These are phyloP conservation scores for Battus philenor DNA, from an alignment of 1,140 invertebrate genomes.

Conservation along the genomic window DNA sequence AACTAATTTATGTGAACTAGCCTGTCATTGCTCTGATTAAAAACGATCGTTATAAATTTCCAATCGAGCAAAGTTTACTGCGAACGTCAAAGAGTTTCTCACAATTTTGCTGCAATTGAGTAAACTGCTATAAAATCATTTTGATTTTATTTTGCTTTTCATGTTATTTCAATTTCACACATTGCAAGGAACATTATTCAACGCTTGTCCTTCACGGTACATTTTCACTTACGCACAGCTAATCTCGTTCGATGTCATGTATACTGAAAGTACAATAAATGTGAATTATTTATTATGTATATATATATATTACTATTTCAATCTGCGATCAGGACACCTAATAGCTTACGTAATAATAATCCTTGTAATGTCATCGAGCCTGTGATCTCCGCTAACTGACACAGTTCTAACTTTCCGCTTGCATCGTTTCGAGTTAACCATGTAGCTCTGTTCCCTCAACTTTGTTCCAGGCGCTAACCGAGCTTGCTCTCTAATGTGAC, in stretches of 20 bases:
- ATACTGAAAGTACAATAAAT: slow-evolving; percentile 1
- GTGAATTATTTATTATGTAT: not conserved
- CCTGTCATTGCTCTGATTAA: not conserved
- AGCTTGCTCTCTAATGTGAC: slow-evolving; percentile 77
- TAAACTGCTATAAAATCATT: slow-evolving; percentile 34
- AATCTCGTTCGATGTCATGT: slow-evolving; percentile 14
- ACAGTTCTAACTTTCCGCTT: slow-evolving; percentile 61
- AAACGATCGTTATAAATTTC: not conserved
- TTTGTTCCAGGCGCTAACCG: slow-evolving; percentile 77
- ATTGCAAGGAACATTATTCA: slow-evolving; percentile 65
- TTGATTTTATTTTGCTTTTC: slow-evolving; percentile 50
- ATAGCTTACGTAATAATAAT: slow-evolving; percentile 34
- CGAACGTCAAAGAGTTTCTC: slow-evolving; percentile 6
- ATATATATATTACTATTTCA: too few relatives aligned
- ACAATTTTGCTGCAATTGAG: slow-evolving; percentile 29
- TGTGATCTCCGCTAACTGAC: slow-evolving; percentile 45
- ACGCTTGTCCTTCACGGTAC: slow-evolving; percentile 25
- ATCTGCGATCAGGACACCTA: slow-evolving; percentile 3
- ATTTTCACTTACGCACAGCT: slow-evolving; percentile 17
- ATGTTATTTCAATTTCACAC: slow-evolving; percentile 45
- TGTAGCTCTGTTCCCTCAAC: slow-evolving; percentile 69
- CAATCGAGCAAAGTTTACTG: slow-evolving; percentile 12
- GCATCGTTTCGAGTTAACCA: slow-evolving; percentile 62
- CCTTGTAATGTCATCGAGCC: slow-evolving; percentile 55
- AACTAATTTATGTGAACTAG: slow-evolving; percentile 17